Evolutionary conservation across 1,140 invertebrate species (phyloP).

Genomic region (Zaprionus nigranus): DNA sequence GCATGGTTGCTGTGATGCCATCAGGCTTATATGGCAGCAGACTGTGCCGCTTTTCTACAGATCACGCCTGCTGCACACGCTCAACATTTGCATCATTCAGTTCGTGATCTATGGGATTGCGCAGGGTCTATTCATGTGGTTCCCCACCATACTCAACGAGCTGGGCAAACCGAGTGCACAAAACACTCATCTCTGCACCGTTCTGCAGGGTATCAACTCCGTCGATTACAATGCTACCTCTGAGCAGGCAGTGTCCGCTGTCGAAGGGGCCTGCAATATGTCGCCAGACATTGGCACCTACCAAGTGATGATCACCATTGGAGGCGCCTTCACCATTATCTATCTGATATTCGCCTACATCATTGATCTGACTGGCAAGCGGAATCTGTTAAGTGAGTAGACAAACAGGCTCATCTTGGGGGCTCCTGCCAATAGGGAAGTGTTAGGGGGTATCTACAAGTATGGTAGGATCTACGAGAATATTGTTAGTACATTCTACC

Average conservation of each 20-base stretch:
- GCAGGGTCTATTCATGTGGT: slow-evolving; percentile 85
- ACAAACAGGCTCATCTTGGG: neutral
- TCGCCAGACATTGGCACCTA: slow-evolving; percentile 57
- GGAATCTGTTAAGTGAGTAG: slow-evolving; percentile 73
- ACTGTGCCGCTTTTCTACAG: slow-evolving; percentile 85
- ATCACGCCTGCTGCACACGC: slow-evolving; percentile 85
- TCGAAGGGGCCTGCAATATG: slow-evolving; percentile 7
- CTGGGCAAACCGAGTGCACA: slow-evolving; percentile 37
- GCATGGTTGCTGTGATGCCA: slow-evolving; percentile 61
- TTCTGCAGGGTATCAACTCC: slow-evolving; percentile 43
- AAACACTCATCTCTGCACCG: slow-evolving; percentile 46
- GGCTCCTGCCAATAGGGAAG: neutral
- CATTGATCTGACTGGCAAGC: slow-evolving; percentile 72
- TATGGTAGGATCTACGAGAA: neutral
- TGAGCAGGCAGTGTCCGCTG: neutral
- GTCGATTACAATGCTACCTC: slow-evolving; percentile 15
- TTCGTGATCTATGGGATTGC: slow-evolving; percentile 85
- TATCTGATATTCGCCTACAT: slow-evolving; percentile 77
- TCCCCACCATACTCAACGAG: slow-evolving; percentile 76
- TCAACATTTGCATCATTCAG: slow-evolving; percentile 86
- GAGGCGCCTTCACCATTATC: slow-evolving; percentile 61
- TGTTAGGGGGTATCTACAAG: neutral
- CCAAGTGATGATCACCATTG: slow-evolving; percentile 73
- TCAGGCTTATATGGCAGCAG: slow-evolving; percentile 85
- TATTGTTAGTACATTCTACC: no score